Evolutionary conservation across 2,888 invertebrate species (phyloP), one percentile per base, ranked within the genome.

Genomic region (Trachelus troglodyta): DNA sequence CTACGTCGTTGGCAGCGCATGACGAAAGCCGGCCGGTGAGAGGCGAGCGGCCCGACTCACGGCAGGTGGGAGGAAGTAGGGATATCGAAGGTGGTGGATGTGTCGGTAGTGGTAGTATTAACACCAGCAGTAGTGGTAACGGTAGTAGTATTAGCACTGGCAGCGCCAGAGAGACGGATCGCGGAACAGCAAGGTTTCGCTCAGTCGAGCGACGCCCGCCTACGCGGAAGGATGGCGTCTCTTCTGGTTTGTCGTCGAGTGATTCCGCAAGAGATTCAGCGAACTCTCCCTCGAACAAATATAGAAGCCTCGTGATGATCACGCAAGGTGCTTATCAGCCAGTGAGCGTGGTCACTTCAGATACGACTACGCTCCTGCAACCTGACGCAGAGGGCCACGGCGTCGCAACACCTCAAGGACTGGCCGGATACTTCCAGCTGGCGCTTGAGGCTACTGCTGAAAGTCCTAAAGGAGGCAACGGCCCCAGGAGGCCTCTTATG

Each of bases 291-390:
- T 75, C 84, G 75, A 88, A 81, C 83, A 95, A 96, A 91, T 97
- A 96, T 92, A 96, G 96, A 89, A 97, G 97, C 93, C 95, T 97
- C 93, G 96, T 97, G 92, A 96, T 97, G 96, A 97, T 97, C 93
- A 97, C 96, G 89, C 96, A 96, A 93, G 91, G 91, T 79, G 86
- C 93, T 91, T 92, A 92, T 85, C 93, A 93, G 83, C 93, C 93
- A 91, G 96, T 96, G 88, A 96, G 95, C 92, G 95, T 96, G 85
- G 94, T 96, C 91, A 95, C 96, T 89, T 94, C 94, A 87, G 95
- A 96, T 90, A 96, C 96, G 88, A 96, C 96, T 89, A 95, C 94
- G 89, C 92, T 96, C 87, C 93, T 95, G 91, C 94, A 93, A 77
- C 89, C 90, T 79, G 89, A 90, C 80, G 90, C 90, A 78, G 84